Conservation (phyloP, 2,113 vertebrate genomes). For the Anthoscopus minutus region DNA sequence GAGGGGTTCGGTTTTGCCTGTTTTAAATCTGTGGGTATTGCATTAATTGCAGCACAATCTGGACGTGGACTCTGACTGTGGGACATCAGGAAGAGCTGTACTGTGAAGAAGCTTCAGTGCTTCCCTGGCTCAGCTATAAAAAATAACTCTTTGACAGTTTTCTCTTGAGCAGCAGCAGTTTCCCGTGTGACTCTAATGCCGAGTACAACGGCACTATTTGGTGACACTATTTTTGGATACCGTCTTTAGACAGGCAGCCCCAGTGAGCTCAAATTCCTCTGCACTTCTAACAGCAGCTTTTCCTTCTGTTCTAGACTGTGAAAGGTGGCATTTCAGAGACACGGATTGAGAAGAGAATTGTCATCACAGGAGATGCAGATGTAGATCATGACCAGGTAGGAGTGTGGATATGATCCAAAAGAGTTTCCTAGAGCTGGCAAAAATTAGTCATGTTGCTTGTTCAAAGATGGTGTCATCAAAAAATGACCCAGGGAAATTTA, state of each 20-base stretch:
- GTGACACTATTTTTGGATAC: neutral
- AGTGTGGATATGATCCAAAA: neutral
- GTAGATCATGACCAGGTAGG: constrained; percentile 97
- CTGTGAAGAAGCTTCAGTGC: neutral
- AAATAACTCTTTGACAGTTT: neutral
- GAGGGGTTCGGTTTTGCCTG: neutral
- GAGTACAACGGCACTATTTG: fast-evolving
- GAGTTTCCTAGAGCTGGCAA: neutral
- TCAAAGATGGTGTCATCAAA: neutral
- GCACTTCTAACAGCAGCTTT: neutral
- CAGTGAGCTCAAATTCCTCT: neutral
- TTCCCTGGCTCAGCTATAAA: neutral
- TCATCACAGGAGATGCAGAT: constrained; percentile 94
- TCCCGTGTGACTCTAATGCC: neutral
- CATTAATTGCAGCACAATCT: neutral
- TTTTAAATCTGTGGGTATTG: neutral
- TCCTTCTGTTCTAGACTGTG: constrained; percentile 79
- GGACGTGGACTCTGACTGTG: neutral
- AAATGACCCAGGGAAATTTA: neutral
- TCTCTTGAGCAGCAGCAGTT: neutral
- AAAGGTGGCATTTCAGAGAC: constrained; percentile 98
- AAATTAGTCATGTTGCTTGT: neutral
- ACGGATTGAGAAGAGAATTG: constrained; percentile 95
- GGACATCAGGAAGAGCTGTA: neutral
- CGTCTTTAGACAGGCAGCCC: neutral